These are phyloP conservation scores for Hirtodrosophila duncani DNA, from an alignment of 2,888 invertebrate species.

Conservation along the genomic window DNA sequence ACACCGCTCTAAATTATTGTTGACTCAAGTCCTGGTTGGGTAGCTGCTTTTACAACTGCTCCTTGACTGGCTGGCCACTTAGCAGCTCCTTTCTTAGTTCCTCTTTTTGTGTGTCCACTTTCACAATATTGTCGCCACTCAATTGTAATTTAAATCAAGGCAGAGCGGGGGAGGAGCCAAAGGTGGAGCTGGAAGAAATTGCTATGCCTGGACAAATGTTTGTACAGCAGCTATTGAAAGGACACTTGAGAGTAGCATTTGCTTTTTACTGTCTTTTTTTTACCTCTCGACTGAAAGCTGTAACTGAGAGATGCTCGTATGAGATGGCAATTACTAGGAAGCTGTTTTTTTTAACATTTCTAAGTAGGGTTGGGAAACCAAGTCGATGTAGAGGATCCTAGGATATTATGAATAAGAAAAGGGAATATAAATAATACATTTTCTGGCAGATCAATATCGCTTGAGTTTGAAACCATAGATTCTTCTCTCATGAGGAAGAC, in stretches of 20 bases:
- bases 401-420: too few species aligned
- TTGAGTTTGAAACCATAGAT: too few species aligned
- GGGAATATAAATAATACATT: too few species aligned
- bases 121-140: conserved; percentile 68
- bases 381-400: too few species aligned
- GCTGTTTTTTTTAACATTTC: too few species aligned
- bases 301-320: too few species aligned
- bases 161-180: conserved; percentile 22
- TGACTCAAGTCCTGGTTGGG: conserved; percentile 59
- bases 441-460: too few species aligned
- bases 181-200: conserved; percentile 17
- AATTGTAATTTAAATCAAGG: conserved; percentile 68
- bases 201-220: conserved; percentile 40
- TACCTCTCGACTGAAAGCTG: conserved; percentile 6
- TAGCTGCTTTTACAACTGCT: conserved; percentile 9
- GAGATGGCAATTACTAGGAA: too few species aligned
- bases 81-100: conserved; percentile 31
- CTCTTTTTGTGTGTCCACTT: conserved; percentile 24
- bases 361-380: too few species aligned
- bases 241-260: conserved; percentile 18
- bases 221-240: conserved; percentile 24
- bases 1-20: conserved; percentile 72
- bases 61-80: conserved; percentile 44
- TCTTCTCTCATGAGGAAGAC: too few species aligned
- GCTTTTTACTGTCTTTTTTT: neutral